A percentile compares a stretch with the other conserved stretches of the same genome.
Evolutionary conservation across 2,113 vertebrate species (phyloP).

Genomic region (Upupa epops): DNA sequence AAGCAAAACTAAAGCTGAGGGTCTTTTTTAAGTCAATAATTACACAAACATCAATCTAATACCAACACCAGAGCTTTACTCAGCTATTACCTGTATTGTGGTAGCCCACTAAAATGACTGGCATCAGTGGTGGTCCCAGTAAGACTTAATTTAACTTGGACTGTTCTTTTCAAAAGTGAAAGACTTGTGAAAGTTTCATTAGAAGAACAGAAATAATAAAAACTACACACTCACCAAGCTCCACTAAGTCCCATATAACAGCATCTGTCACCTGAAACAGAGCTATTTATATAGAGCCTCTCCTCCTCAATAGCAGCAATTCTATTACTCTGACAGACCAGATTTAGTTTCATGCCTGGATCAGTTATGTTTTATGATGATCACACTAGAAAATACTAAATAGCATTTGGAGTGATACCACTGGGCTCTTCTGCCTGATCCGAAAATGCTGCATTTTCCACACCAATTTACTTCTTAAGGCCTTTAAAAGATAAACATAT

Average conservation of each 20-base stretch:
- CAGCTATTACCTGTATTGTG: not conserved
- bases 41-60: not conserved
- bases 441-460: not conserved
- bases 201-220: not conserved
- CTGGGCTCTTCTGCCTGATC: not conserved
- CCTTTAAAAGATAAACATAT: not conserved
- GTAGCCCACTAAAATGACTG: not conserved
- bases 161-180: not conserved
- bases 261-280: not conserved
- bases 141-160: not conserved
- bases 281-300: not conserved
- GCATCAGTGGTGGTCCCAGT: not conserved
- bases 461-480: not conserved
- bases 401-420: not conserved
- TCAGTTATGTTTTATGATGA: not conserved
- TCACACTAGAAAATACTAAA: not conserved
- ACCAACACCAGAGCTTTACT: not conserved
- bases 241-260: not conserved
- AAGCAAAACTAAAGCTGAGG: not conserved
- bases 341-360: not conserved
- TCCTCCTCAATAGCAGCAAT: not conserved
- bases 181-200: not conserved
- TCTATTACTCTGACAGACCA: not conserved
- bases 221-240: not conserved
- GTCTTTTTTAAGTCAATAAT: not conserved